Evolutionary conservation across 2,797 vertebrate genomes (phyloP).

Genomic region (Sebastolobus altivelis): DNA sequence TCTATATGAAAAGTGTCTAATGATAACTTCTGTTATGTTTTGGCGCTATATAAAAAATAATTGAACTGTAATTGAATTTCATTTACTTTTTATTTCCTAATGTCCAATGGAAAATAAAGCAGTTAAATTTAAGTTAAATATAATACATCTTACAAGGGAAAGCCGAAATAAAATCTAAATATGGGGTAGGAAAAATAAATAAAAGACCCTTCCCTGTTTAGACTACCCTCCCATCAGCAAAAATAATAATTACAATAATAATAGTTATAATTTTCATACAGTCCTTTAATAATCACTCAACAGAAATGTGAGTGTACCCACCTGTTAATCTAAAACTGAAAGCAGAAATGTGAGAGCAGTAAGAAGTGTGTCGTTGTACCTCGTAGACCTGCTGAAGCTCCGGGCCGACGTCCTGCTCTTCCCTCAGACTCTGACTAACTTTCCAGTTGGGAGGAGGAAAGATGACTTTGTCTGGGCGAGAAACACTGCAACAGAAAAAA

Average conservation of each 20-base stretch:
- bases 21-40: too few relatives aligned
- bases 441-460: constrained; percentile 88
- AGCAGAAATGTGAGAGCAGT: not conserved
- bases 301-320: not conserved
- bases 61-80: not conserved
- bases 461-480: constrained; percentile 89
- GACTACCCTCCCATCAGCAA: not conserved
- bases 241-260: not conserved
- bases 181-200: not conserved
- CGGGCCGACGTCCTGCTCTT: constrained; percentile 89
- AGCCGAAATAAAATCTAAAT: not conserved
- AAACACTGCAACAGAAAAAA: constrained; percentile 82
- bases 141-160: not conserved
- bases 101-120: not conserved
- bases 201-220: not conserved
- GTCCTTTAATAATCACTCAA: not conserved
- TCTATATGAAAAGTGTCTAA: too few relatives aligned
- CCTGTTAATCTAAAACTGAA: not conserved
- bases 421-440: constrained; percentile 71
- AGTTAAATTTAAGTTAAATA: not conserved
- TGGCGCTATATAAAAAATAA: too few relatives aligned
- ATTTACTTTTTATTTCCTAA: not conserved
- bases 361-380: constrained; percentile 72
- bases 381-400: constrained; percentile 92
- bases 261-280: not conserved